Evolutionary conservation across 2,113 vertebrate genomes (phyloP), one percentile per base, ranked within the genome.

Genomic region (Hippocampus mohnikei): DNA sequence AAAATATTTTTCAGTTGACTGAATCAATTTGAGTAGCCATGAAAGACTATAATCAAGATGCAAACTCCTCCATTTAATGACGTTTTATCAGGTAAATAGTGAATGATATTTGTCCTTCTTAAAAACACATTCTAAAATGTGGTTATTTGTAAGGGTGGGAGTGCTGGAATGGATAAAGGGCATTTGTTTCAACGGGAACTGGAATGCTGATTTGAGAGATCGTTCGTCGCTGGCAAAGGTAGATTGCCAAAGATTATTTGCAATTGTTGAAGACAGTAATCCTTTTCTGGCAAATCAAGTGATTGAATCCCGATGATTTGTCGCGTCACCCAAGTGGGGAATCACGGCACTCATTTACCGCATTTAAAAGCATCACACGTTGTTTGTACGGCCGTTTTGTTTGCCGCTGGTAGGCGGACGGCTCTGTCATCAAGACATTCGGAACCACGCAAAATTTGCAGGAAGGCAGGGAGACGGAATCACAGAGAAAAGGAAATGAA

Each of bases 331-430:
- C 55, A 15, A n/a, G n/a, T 5, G 12, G 55, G 55, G 55, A 58
- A 25, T 25, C 25, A 27, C 23, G n/a, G 55, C 25, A 27, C 25
- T 87, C 75, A 84, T 81, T 68, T 85, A 76, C 67, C 76, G 65
- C 75, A 79, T 81, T 88, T 65, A 42, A 86, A 82, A 76, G 74
- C 69, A 79, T 77, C 76, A 76, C 72, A 85, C 85, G 81, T 81
- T 83, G 82, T 71, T 80, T 77, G 41, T 48, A 70, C 77, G 56
- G 69, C 70, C 59, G 72, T 80, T 70, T 69, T 53, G 70, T 78
- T 84, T 82, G 60, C 72, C 52, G 53, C 68, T 56, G 69, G 56
- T 62, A 75, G 71, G 76, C 42, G 65, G 73, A 77, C 16, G 41
- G 61, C 64, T 63, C 62, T 72, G 83, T 77, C 73, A 81, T 77